Evolutionary conservation across 2,888 invertebrate species (phyloP).

Genomic region (Epinotia bilunana): DNA sequence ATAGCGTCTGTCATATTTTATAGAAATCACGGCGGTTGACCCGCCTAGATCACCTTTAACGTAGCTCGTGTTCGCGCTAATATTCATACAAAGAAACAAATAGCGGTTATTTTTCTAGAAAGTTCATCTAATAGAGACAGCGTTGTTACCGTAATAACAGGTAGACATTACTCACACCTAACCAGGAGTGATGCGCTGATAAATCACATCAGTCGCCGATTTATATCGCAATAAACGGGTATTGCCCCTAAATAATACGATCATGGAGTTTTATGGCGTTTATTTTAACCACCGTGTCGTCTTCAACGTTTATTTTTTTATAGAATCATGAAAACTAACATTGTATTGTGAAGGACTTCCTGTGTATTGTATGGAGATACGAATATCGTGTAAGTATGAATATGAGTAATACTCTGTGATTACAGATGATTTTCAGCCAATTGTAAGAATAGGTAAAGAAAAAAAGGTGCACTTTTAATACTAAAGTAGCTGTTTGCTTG

Average conservation of each 20-base stretch:
- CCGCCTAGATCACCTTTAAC: neutral
- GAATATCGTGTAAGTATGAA: too few relatives aligned
- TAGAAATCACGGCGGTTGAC: too few relatives aligned
- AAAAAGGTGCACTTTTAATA: too few relatives aligned
- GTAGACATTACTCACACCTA: constrained; percentile 74
- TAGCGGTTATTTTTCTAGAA: constrained; percentile 22
- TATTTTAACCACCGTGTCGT: constrained; percentile 38
- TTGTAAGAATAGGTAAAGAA: too few relatives aligned
- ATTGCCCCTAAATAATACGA: constrained; percentile 72
- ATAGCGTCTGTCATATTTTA: too few relatives aligned
- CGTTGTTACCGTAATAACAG: constrained; percentile 74
- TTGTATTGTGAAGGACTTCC: neutral
- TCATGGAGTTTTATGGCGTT: constrained; percentile 71
- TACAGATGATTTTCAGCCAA: neutral
- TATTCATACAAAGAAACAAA: constrained; percentile 32
- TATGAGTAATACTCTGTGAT: neutral
- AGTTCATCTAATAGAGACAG: constrained; percentile 54
- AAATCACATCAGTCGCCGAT: constrained; percentile 82
- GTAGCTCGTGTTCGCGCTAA: neutral
- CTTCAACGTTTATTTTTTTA: constrained; percentile 2
- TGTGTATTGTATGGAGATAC: too few relatives aligned
- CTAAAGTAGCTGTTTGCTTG: too few relatives aligned
- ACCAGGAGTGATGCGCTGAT: constrained; percentile 81
- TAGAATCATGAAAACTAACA: constrained; percentile 5
- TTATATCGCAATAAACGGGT: constrained; percentile 80